A percentile compares a stretch with the other conserved stretches of the same genome.
Conservation (phyloP, 2,797 vertebrate species). For the Setipinna tenuifilis region DNA sequence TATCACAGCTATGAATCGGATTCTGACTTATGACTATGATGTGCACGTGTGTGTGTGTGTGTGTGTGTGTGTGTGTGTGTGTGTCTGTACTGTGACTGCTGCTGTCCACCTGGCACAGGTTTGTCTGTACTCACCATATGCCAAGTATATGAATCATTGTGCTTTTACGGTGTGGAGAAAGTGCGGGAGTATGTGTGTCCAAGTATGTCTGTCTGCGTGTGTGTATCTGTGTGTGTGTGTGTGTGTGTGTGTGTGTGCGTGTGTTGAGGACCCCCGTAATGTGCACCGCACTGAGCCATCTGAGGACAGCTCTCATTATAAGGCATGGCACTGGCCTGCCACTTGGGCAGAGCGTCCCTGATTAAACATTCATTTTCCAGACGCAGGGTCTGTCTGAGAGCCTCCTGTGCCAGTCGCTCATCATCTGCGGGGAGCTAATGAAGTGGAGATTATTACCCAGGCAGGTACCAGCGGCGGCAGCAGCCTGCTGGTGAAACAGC, state of each 20-base stretch:
- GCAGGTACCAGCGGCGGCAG: conserved; percentile 31
- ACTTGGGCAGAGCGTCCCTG: conserved; percentile 23
- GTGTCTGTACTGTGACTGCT: neutral
- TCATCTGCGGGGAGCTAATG: conserved; percentile 33
- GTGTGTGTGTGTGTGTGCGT: neutral
- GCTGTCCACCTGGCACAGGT: neutral
- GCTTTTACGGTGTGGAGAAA: too few relatives aligned
- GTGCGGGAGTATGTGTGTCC: too few relatives aligned
- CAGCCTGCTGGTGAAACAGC: neutral
- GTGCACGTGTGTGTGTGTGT: neutral
- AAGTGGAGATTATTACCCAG: conserved; percentile 13
- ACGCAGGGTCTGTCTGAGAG: neutral
- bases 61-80: neutral
- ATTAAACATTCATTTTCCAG: conserved; percentile 31
- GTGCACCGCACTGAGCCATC: neutral
- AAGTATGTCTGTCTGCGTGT: neutral
- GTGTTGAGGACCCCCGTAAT: too few relatives aligned
- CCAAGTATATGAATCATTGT: too few relatives aligned
- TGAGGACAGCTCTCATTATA: conserved; percentile 13
- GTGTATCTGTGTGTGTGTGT: neutral
- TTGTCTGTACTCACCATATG: neutral
- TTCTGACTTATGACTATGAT: too few relatives aligned
- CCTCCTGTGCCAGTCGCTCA: neutral
- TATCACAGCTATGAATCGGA: neutral
- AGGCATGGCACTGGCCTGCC: conserved; percentile 18